Base-by-base conservation (phyloP, 2,888 invertebrate genomes). In the Cordilura impudica region DNA sequence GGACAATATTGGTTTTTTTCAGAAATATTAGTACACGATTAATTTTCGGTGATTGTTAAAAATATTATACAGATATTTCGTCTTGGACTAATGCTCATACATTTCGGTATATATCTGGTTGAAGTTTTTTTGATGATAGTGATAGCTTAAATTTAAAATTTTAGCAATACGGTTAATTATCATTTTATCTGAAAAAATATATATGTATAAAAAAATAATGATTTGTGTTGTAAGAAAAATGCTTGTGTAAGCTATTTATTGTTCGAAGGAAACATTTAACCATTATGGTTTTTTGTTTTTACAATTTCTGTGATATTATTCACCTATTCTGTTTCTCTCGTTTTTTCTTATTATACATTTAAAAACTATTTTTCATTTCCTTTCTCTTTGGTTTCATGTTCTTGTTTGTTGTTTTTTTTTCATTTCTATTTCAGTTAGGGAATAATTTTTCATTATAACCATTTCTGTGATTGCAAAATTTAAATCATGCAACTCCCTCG, bases 401-500 rank as follows among this genome's bases (percentile, higher is more conserved):
- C n/a, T 21, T 51, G 8, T 49, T 49, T 45, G 31, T 19, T 31
- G 49, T 12, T 29, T 8, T 54, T 21, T 51, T 49, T 19, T 21
- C 47, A 6, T n/a, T 53, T 63, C 31, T 35, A 29, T 19, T 14
- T 63, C 35, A 51, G 49, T 49, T 35, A 72, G 79, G 75, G 75
- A 72, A 79, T 75, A 75, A 75, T 75, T 67, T 71, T 73, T 75
- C 69, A 67, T 79, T 49, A 66, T 75, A 72, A 60, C 75, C 71
- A 75, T 79, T 79, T 72, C 71, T 75, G 67, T 75, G 79, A 79
- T 79, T 79, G 71, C 67, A 67, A 77, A 81, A 70, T 77, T 81
- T 81, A 81, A 77, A 81, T 81, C 82, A 82, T 82, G 78, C 82
- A 78, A 81, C 82, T 82, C 82, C 82, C 82, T 78, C 82, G 78